A percentile compares a stretch with the other conserved stretches of the same genome.
Conservation (phyloP, 2,888 invertebrate species). For the Eumerus sabulonum region DNA sequence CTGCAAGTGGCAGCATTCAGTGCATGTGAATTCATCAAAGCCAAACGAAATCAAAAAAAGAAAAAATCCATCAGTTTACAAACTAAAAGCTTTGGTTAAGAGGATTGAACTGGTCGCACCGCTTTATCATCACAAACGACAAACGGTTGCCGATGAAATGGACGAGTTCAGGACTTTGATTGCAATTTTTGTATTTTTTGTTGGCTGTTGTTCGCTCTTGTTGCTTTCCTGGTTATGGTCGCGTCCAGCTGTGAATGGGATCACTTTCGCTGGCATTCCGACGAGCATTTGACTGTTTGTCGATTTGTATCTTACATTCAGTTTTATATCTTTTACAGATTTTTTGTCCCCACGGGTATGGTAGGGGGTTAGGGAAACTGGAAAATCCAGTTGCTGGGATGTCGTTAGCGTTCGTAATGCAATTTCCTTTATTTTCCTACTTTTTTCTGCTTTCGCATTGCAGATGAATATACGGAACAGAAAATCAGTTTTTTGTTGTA, state of each 20-base stretch:
- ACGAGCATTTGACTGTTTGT: conserved; percentile 18
- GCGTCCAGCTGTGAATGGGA: conserved; percentile 53
- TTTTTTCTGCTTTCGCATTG: conserved; percentile 24
- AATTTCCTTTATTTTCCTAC: conserved; percentile 54
- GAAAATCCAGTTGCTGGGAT: conserved; percentile 52
- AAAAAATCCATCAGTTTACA: not conserved
- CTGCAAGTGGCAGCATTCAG: conserved; percentile 55
- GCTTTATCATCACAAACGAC: conserved; percentile 21
- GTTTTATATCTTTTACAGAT: conserved; percentile 30
- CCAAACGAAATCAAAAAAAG: conserved; percentile 7
- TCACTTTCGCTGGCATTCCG: conserved; percentile 52
- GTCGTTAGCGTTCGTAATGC: conserved; percentile 38
- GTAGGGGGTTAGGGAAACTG: conserved; percentile 53
- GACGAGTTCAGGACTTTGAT: conserved; percentile 59
- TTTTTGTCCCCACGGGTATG: conserved; percentile 1
- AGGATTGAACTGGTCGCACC: conserved; percentile 56
- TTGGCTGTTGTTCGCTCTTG: conserved; percentile 19
- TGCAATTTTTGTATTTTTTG: too few species aligned
- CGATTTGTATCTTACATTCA: conserved; percentile 23
- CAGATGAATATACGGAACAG: conserved; percentile 47
- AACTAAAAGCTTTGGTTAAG: conserved; percentile 27
- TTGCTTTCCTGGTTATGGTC: conserved; percentile 8
- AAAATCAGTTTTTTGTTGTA: not conserved
- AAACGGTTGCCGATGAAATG: conserved; percentile 27
- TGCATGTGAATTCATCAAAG: conserved; percentile 52